Conservation (phyloP, 37 sponge, comb jelly and placozoan genomes). For the Crambe crambe region DNA sequence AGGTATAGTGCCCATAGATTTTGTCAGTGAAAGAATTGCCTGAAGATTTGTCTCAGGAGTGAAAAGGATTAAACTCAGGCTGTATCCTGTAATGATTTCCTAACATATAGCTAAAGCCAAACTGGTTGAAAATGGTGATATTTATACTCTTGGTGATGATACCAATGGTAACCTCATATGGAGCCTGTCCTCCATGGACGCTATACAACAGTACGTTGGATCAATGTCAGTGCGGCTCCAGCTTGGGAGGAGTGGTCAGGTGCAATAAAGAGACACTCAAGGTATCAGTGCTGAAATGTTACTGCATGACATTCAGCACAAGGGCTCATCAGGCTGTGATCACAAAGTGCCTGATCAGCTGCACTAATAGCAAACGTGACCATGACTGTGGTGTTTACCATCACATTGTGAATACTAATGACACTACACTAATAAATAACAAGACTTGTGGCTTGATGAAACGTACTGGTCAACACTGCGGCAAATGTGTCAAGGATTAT, state of each 20-base stretch:
- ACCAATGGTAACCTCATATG: neutral
- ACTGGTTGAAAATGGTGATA: too few species aligned
- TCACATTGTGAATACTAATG: neutral
- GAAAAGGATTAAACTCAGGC: too few species aligned
- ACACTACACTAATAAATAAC: neutral
- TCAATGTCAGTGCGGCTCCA: neutral
- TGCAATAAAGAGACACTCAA: neutral
- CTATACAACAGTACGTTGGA: neutral
- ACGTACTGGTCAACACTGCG: neutral
- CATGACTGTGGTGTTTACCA: neutral
- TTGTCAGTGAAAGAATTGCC: too few species aligned
- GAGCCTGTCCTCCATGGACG: conserved; percentile 4
- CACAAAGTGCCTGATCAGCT: neutral
- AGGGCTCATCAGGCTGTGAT: neutral
- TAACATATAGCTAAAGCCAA: too few species aligned
- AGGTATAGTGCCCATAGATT: too few species aligned
- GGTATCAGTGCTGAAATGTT: neutral
- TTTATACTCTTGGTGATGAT: too few species aligned
- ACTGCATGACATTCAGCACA: neutral
- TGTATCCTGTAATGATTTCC: too few species aligned
- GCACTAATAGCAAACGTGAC: neutral
- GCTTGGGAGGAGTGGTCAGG: neutral
- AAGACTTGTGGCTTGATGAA: neutral
- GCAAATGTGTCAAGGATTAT: neutral
- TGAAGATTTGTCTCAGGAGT: too few species aligned